Evolutionary conservation across 2,113 vertebrate species (phyloP), one percentile per base, ranked within the genome.

Genomic region (Eleginops maclovinus): DNA sequence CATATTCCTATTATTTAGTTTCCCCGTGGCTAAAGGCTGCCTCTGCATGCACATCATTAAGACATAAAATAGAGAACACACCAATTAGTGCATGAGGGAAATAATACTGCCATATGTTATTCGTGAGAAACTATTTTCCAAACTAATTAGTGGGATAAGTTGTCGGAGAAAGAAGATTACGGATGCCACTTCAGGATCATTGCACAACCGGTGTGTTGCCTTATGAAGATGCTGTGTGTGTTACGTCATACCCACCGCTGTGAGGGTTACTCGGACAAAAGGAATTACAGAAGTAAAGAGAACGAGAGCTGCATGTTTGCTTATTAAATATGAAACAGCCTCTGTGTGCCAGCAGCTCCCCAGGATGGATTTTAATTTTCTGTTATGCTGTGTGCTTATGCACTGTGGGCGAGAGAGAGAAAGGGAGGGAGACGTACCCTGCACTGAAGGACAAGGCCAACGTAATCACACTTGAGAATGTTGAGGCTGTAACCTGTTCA

Each of bases 291-390:
- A 54, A 3, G 40, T 6, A 66, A 4, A 53, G 17, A 21, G 61
- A 63, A 22, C 22, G 9, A 40, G 19, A 53, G 58, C 24, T 24
- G 24, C 3, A 15, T 85, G 88, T 91, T 90, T 90, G 75, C 84
- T 91, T 76, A 88, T 89, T 83, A 90, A 91, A 89, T 90, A 92
- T 89, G 85, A 91, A 91, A 84, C 82, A 47, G 62, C 59, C 72
- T 69, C 54, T 49, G 58, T 72, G 59, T 87, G 82, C 83, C 87
- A 75, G 73, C 83, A 66, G 43, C 75, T 75, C 65, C 64, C 77
- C 76, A 54, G 85, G 85, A 91, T 83, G 83, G 84, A 89, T 91
- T 91, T 89, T 60, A 69, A 90, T 89, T 88, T 88, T 81, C 73
- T 69, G 56, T 67, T 75, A 79, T 53, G 43, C 58, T 81, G 47